Evolutionary conservation across 2,113 vertebrate species (phyloP), one percentile per base, ranked within the genome.

Genomic region (Polyodon spathula): DNA sequence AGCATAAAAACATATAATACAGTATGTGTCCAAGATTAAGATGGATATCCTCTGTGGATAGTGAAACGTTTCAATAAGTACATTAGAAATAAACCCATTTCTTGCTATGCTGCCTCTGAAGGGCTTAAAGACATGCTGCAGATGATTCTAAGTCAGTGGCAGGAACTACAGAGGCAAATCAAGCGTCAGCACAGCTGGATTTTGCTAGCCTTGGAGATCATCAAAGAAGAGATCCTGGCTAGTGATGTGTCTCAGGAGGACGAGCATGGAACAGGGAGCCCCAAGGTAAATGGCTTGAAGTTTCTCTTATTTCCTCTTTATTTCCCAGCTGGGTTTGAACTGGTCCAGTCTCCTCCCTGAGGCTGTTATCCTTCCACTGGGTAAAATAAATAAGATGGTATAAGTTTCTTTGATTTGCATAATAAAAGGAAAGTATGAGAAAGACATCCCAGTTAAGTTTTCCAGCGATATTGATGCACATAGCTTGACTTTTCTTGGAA

Each of bases 141-240:
- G 68, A 95, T 95, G 91, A 93, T 97, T 67, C 81, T 84, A 52
- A 85, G 86, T 82, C 95, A 98, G 71, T 97, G 95, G 95, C 92
- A 91, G 72, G 92, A 97, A 79, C 88, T 98, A 71, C 94, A 97
- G 88, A 89, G 86, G 67, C 95, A 98, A 90, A 95, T 97, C 81
- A 91, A 93, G 78, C 89, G 93, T 74, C 95, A 97, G 77, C 95
- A 98, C 80, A 86, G 91, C 81, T 98, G 95, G 95, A 97, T 98
- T 87, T 88, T 97, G 74, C 85, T 85, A 68, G 81, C 92, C 64
- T 86, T 98, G 68, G 92, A 92, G 70, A 86, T 87, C 87, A 88
- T 97, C 88, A 95, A 94, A 91, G 82, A 89, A 12, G 89, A 92
- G 83, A 89, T 96, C 72, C 84, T 98, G 78, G 78, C 87, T 78